These are phyloP conservation scores for Phalacrocorax brasilianus DNA, from an alignment of 2,113 vertebrate species.

Conservation along the genomic window DNA sequence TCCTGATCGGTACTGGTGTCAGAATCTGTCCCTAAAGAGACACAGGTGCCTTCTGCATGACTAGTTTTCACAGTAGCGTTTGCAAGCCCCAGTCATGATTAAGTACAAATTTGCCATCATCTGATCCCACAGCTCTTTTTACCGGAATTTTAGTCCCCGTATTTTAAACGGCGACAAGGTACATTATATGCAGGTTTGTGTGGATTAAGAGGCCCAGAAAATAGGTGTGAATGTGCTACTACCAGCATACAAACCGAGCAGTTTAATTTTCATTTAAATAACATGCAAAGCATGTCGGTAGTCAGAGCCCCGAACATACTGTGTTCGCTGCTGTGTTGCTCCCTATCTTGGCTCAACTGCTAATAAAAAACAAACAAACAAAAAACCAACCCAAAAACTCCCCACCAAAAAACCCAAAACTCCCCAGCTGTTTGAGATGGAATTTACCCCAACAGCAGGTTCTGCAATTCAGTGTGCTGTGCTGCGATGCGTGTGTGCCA, in stretches of 20 bases:
- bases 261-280: not conserved
- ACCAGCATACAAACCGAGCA: not conserved
- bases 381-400: no score
- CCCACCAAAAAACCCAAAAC: not conserved
- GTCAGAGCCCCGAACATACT: not conserved
- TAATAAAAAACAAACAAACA: not conserved
- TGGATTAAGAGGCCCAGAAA: not conserved
- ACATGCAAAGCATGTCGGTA: not conserved
- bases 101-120: not conserved
- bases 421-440: not conserved
- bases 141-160: accelerated
- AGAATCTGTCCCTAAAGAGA: not conserved
- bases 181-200: not conserved
- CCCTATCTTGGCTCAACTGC: not conserved
- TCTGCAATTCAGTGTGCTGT: not conserved
- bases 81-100: not conserved
- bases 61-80: not conserved
- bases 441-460: not conserved
- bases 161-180: not conserved
- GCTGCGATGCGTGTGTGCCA: not conserved
- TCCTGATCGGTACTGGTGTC: not conserved
- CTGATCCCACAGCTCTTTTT: not conserved
- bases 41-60: not conserved
- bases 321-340: not conserved
- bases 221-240: not conserved